These are phyloP conservation scores for Rallus crepitans DNA, from an alignment of 2,797 vertebrate species.

Conservation along the genomic window DNA sequence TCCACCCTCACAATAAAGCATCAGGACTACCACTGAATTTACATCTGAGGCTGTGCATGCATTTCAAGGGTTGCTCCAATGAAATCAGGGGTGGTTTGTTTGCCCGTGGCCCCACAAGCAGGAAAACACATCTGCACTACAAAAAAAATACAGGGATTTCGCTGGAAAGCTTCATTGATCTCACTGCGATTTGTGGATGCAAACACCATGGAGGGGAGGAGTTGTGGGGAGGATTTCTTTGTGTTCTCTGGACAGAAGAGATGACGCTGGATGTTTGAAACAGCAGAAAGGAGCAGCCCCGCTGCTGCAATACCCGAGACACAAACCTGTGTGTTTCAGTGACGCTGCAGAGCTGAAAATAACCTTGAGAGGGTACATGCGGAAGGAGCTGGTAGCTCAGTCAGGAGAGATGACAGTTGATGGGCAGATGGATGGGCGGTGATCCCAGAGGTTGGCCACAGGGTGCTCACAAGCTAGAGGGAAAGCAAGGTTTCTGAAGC, in stretches of 20 bases:
- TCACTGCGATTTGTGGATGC: neutral
- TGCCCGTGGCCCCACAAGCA: neutral
- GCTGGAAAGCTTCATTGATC: neutral
- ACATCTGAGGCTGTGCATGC: fast-evolving
- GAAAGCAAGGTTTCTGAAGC: neutral
- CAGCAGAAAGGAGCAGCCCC: neutral
- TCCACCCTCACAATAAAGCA: fast-evolving
- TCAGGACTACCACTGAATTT: fast-evolving
- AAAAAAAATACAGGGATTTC: neutral
- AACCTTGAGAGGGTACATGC: neutral
- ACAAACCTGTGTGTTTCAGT: neutral
- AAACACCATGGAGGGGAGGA: fast-evolving
- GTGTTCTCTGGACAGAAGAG: no score
- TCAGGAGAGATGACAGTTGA: neutral
- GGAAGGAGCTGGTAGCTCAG: neutral
- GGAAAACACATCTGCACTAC: fast-evolving
- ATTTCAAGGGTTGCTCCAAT: fast-evolving
- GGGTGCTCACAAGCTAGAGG: fast-evolving
- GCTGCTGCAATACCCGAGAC: neutral
- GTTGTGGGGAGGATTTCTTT: fast-evolving
- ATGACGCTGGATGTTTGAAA: neutral
- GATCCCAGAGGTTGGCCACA: neutral
- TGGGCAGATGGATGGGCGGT: neutral
- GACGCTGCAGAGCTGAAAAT: neutral
- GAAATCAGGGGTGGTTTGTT: neutral